Base-by-base conservation (phyloP, 2,797 vertebrate species). In the Bradypus variegatus region DNA sequence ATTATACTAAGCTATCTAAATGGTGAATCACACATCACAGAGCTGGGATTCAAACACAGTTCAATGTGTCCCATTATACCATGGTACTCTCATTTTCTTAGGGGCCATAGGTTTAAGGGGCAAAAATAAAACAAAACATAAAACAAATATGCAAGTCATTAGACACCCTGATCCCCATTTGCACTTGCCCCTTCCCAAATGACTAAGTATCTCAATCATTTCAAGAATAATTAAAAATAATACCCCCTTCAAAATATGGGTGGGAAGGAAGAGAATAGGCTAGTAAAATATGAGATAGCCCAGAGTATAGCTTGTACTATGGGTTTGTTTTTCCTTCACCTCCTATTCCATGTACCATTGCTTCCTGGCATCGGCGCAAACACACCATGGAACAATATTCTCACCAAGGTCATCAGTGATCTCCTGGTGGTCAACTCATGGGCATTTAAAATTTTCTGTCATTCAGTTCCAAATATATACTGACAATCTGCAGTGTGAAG, bases 171-270 rank as follows among this genome's bases (percentile, higher is more conserved):
- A 83, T 14, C 76, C n/a, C 8, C 3, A 9, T 77, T 81, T 79
- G 55, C 31, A 86, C 41, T 93, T 84, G 58, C 0, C 13, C 11
- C 5, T 25, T 91, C 48, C 50, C 38, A 76, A 92, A 33, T 69
- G 60, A 45, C 45, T 41, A 83, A 55, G 13, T 58, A 67, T 38
- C 19, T 89, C 62, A 65, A 67, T 29, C 13, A 21, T 8, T 81
- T 88, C 36, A 69, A 80, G 62, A 88, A 92, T 69, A 90, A 87
- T 65, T 75, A 78, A 82, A 93, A 90, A 60, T 27, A 87, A 67
- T n/a, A 73, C 9, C 53, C 6, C 86, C 50, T 65, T 89, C 45
- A 72, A 85, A 62, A 18, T 12, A 31, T 19, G 10, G 18, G n/a
- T 36, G 14, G 90, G 8, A 62, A 72, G 6, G 33, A 36, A 92